A percentile compares a stretch with the other conserved stretches of the same genome.
Evolutionary conservation across 1,140 invertebrate species (phyloP).

Genomic region (Protaetia brevitarsis): DNA sequence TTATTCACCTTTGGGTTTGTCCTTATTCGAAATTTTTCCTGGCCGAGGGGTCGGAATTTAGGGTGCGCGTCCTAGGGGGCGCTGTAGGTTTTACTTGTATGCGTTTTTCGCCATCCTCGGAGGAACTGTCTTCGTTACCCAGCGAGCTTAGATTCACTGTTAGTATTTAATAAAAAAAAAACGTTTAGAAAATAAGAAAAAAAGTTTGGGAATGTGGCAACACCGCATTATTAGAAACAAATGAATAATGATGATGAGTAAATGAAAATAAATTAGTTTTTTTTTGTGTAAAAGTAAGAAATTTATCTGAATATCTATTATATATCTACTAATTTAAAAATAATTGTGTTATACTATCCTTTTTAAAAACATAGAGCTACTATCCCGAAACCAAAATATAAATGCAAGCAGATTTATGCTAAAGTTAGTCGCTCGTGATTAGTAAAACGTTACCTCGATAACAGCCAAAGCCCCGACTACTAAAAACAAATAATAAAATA

Average conservation of each 20-base stretch:
- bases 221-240: conserved; percentile 7
- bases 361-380: too few relatives aligned
- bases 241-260: not conserved
- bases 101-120: conserved; percentile 44
- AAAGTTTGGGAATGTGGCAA: not conserved
- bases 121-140: conserved; percentile 71
- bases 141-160: conserved; percentile 62
- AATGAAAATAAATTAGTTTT: too few relatives aligned
- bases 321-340: too few relatives aligned
- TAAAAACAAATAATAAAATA: too few relatives aligned
- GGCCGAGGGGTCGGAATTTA: conserved; percentile 39
- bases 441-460: too few relatives aligned
- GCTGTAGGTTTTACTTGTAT: conserved; percentile 57
- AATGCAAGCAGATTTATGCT: too few relatives aligned
- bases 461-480: too few relatives aligned
- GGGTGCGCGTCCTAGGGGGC: conserved; percentile 58
- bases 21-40: not conserved
- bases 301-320: too few relatives aligned
- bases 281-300: too few relatives aligned
- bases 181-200: not conserved
- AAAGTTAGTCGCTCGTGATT: too few relatives aligned
- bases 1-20: not conserved
- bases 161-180: conserved; percentile 3
- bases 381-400: too few relatives aligned
- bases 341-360: too few relatives aligned